A percentile compares a stretch with the other conserved stretches of the same genome.
Conservation (phyloP, 2,888 invertebrate species). For the Aethes cnicana region DNA sequence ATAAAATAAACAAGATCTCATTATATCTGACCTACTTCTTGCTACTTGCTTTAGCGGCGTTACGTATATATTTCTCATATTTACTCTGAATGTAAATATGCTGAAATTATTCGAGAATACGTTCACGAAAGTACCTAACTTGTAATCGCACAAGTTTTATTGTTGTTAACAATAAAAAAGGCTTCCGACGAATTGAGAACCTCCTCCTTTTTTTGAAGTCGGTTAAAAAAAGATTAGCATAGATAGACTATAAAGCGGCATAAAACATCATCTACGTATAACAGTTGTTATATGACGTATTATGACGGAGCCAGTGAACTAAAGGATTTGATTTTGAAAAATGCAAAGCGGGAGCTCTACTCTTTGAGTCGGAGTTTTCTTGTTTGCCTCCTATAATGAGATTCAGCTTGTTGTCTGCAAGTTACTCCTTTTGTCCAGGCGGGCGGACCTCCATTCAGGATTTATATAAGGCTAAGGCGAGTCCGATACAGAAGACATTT, state of each 20-base stretch:
- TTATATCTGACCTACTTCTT: conserved; percentile 16
- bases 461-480: conserved; percentile 1
- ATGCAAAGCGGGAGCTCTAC: conserved; percentile 31
- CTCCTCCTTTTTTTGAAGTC: too few species aligned
- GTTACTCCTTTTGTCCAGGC: conserved; percentile 32
- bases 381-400: conserved; percentile 41
- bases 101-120: neutral
- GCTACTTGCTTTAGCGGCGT: neutral
- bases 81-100: too few species aligned
- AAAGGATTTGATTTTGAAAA: conserved; percentile 37
- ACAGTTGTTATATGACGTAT: too few species aligned
- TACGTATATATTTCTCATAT: neutral
- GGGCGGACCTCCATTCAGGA: neutral
- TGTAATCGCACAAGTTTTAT: too few species aligned
- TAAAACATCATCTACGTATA: too few species aligned
- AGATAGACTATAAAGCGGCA: too few species aligned
- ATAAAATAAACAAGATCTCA: conserved; percentile 16
- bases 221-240: too few species aligned
- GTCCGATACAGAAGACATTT: conserved; percentile 24
- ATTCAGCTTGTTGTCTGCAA: conserved; percentile 40
- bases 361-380: conserved; percentile 36
- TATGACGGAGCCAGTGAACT: neutral
- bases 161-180: too few species aligned
- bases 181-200: too few species aligned
- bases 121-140: neutral